A percentile compares a stretch with the other conserved stretches of the same genome.
Conservation (phyloP, 2,113 vertebrate genomes). For the Ptychochromis oligacanthus region DNA sequence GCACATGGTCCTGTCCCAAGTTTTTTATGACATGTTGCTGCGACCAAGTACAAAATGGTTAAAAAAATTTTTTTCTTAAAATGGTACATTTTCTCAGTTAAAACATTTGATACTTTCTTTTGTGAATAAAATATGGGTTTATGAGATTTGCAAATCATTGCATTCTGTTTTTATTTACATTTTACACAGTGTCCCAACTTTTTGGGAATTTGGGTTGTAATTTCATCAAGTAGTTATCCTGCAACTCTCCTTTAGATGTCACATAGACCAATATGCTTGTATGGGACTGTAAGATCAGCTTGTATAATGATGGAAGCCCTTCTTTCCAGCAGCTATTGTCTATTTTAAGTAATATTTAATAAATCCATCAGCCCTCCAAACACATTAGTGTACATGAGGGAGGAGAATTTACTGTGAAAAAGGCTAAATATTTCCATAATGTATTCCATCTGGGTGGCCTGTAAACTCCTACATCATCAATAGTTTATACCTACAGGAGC, state of each 20-base stretch:
- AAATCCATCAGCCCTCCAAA: background rate
- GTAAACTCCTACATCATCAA: background rate
- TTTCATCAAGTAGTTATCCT: background rate
- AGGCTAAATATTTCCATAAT: background rate
- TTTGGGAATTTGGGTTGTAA: too few species aligned
- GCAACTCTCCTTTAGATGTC: background rate
- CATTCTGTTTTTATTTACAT: too few species aligned
- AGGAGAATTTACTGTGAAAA: background rate
- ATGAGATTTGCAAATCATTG: too few species aligned
- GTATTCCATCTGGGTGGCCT: slow-evolving; percentile 5
- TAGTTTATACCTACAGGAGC: slow-evolving; percentile 5
- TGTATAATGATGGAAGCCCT: background rate
- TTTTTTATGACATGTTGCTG: too few species aligned
- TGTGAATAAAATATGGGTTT: too few species aligned
- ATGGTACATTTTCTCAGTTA: too few species aligned
- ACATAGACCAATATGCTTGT: background rate
- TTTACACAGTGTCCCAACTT: too few species aligned
- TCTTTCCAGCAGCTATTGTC: background rate
- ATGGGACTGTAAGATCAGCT: too few species aligned
- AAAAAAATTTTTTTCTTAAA: too few species aligned
- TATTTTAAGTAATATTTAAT: background rate
- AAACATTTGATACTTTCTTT: too few species aligned
- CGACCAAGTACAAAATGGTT: too few species aligned
- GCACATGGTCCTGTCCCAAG: too few species aligned
- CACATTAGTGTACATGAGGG: background rate